These are phyloP conservation scores for Acholoe squamosa DNA, from an alignment of 2,888 invertebrate genomes.

Conservation along the genomic window DNA sequence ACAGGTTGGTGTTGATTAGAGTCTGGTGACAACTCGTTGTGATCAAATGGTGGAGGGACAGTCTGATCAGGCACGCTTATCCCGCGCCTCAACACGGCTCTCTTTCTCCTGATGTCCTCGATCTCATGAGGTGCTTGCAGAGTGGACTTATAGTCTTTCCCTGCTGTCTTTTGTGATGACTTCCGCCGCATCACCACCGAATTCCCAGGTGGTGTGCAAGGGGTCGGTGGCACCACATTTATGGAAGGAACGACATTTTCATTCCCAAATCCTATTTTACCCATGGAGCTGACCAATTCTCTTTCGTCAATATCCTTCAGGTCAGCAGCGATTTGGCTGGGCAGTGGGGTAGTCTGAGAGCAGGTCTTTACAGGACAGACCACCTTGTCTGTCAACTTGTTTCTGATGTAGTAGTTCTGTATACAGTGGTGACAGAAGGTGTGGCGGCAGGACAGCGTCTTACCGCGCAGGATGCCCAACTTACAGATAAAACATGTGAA, in stretches of 20 bases:
- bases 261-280: background rate
- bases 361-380: background rate
- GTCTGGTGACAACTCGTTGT: background rate
- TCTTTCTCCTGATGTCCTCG: background rate
- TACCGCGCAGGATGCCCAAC: background rate
- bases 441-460: background rate
- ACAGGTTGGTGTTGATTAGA: background rate
- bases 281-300: background rate
- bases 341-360: background rate
- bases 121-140: background rate
- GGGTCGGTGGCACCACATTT: too few species aligned
- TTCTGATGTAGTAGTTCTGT: background rate
- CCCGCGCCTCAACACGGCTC: background rate
- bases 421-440: conserved; percentile 31
- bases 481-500: background rate
- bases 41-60: background rate
- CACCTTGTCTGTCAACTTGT: background rate
- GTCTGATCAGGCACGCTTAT: conserved; percentile 11
- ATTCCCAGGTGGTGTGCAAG: too few species aligned
- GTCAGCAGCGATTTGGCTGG: background rate
- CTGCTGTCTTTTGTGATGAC: background rate
- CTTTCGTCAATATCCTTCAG: background rate
- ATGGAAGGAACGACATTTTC: too few species aligned
- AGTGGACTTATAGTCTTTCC: background rate
- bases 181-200: background rate